Evolutionary conservation across 2,797 vertebrate species (phyloP).

Genomic region (Enteromius thamalakanensis): DNA sequence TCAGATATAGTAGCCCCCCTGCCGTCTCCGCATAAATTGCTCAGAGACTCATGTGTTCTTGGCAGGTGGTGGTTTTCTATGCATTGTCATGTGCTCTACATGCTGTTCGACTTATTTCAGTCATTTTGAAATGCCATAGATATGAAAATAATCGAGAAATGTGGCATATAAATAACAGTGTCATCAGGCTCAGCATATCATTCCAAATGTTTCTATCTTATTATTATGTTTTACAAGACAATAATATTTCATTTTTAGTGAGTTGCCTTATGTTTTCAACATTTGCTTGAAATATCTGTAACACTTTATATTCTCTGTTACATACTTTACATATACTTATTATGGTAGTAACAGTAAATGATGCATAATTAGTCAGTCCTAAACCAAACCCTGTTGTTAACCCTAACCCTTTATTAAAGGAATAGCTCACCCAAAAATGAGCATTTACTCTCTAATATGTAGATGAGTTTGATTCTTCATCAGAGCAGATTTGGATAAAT

Average conservation of each 20-base stretch:
- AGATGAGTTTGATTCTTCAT: neutral
- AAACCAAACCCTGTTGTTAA: neutral
- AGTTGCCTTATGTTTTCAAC: neutral
- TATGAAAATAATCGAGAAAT: neutral
- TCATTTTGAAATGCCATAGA: neutral
- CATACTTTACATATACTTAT: neutral
- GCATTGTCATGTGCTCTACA: neutral
- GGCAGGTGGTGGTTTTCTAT: constrained; percentile 26
- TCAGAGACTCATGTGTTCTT: constrained; percentile 6
- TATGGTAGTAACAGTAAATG: neutral
- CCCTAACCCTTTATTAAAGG: neutral
- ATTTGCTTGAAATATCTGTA: neutral
- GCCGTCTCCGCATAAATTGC: neutral
- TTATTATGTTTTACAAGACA: neutral
- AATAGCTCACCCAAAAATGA: neutral
- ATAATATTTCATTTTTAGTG: neutral
- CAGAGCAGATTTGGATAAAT: neutral
- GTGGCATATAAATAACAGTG: neutral
- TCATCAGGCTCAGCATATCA: neutral
- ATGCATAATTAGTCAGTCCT: neutral
- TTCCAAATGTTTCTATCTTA: neutral
- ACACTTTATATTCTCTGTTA: neutral
- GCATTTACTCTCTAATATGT: neutral
- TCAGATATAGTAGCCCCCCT: constrained; percentile 38
- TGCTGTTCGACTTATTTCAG: constrained; percentile 13